Evolutionary conservation across 35 echinoderm and acorn worm genomes (phyloP).

Genomic region (Chiridota heheva): DNA sequence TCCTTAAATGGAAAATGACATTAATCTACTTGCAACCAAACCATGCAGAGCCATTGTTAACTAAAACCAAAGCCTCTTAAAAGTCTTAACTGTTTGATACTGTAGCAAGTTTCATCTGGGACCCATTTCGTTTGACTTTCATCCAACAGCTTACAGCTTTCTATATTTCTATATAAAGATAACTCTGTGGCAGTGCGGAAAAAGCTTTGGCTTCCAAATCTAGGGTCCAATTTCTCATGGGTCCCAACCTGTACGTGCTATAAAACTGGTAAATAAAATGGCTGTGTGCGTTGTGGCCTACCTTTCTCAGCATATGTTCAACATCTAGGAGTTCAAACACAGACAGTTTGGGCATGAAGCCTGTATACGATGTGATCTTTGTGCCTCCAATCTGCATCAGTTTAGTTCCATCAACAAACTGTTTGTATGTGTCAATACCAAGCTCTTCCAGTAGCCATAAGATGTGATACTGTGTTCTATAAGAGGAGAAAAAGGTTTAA

Average conservation of each 20-base stretch:
- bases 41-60: no score
- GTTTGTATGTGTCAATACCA: conserved; percentile 79
- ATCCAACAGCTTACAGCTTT: background rate
- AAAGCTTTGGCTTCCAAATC: no score
- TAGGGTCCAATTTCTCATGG: background rate
- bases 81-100: no score
- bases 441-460: conserved; percentile 79
- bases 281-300: background rate
- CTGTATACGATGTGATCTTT: conserved; percentile 37
- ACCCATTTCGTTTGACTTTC: background rate
- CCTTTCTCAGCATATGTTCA: background rate
- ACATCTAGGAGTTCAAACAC: conserved; percentile 51
- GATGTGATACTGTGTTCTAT: conserved; percentile 71
- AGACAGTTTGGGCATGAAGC: conserved; percentile 31
- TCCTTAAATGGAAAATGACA: no score
- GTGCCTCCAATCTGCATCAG: conserved; percentile 51
- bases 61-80: no score
- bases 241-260: background rate
- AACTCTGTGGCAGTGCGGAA: background rate
- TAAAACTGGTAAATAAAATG: background rate
- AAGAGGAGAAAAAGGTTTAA: background rate
- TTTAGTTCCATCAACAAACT: conserved; percentile 61
- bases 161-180: background rate
- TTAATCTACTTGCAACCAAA: no score
- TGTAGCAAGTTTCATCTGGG: no score